These are phyloP conservation scores for Drosophila birchii DNA, from an alignment of 2,888 invertebrate species.

Conservation along the genomic window DNA sequence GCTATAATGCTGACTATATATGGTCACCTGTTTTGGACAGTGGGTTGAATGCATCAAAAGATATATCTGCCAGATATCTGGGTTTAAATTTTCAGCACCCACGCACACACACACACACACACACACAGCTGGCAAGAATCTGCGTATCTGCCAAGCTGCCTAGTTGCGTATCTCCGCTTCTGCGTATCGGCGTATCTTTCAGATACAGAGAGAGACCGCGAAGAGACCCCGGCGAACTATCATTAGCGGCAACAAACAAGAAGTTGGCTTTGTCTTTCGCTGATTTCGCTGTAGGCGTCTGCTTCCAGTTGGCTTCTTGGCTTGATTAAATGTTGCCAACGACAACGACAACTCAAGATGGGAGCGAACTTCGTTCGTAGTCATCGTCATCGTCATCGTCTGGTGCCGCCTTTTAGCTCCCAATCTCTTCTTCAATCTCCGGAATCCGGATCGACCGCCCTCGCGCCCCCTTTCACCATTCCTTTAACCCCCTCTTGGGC, in stretches of 20 bases:
- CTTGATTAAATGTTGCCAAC: constrained; percentile 79
- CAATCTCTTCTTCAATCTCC: constrained; percentile 22
- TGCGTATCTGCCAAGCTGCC: constrained; percentile 5
- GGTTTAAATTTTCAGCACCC: not conserved
- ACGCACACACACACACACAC: constrained; percentile 32
- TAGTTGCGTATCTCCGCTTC: not conserved
- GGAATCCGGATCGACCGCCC: constrained; percentile 27
- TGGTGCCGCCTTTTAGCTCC: constrained; percentile 35
- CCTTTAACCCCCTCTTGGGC: constrained; percentile 4
- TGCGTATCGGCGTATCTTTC: constrained; percentile 19
- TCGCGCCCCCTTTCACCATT: not conserved
- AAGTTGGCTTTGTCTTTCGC: constrained; percentile 46
- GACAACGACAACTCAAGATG: constrained; percentile 52
- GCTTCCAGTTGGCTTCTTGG: constrained; percentile 76
- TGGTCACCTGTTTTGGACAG: constrained; percentile 3
- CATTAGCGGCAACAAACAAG: constrained; percentile 41
- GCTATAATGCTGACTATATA: constrained; percentile 1
- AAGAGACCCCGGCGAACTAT: constrained; percentile 23
- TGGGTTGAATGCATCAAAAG: not conserved
- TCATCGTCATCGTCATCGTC: constrained; percentile 26
- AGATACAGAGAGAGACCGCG: not conserved
- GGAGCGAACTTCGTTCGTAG: constrained; percentile 1
- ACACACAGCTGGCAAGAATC: constrained; percentile 21
- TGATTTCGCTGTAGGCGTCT: constrained; percentile 47
- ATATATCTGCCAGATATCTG: no score